Base-by-base conservation (phyloP, 1,140 invertebrate genomes). In the Apis florea region DNA sequence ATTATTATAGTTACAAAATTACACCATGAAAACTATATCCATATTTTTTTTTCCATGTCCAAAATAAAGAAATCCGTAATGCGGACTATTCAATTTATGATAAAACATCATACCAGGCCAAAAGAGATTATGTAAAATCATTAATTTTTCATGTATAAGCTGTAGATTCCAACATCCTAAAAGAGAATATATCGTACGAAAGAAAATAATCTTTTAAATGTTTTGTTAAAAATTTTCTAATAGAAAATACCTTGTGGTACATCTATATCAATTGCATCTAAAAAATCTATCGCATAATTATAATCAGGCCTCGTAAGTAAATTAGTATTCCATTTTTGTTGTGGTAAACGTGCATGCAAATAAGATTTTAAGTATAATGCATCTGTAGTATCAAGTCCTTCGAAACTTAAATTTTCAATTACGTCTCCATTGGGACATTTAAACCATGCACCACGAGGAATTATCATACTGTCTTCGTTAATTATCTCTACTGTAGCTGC, bases 91-190 rank as follows among this genome's bases (percentile, higher is more conserved):
- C 3, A 96, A 83, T 92, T 95, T 95, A 86, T 97, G 96, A 86
- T 95, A 97, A 90, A 96, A 96, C 12, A 94, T 94, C 93, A 96
- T 95, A 68, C 97, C 97, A 1, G 96, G 95, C 97, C 97, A 97
- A 87, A 96, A 95, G 0, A 97, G 91, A 63, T 94, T 96, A 82
- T 95, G 95, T 63, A 97, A 91, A 68, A 96, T 94, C 0, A 94
- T 94, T 15, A 96, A 89, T 84, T 92, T 94, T 49, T 95, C 94
- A 24, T 94, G 92, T 17, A 95, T 93, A 51, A 96, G 83, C 64
- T 96, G 95, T 21, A 96, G 78, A 80, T 91, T 94, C 96, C 96
- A 96, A 84, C 95, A 96, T 6, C 94, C 94, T 95, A 58, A 26
- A 87, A 87, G 56, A 0, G 24, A 19, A 63, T n/a, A 49, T 19